Base-by-base conservation (phyloP, 2,797 vertebrate species). In the Pterois miles region DNA sequence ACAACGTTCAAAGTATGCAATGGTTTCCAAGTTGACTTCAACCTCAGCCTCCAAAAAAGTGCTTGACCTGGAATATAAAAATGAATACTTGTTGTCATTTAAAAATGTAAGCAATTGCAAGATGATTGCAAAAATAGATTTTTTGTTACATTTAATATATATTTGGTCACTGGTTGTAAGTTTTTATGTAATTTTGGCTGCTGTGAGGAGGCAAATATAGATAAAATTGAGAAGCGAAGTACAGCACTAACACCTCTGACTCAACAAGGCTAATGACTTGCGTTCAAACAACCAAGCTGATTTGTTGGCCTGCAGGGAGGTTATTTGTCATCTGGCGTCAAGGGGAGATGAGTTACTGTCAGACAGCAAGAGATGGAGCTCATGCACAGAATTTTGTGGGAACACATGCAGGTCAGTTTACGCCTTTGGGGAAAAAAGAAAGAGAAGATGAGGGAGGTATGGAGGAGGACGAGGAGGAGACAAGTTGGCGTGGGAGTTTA, bases 281-380 rank as follows among this genome's bases (percentile, higher is more conserved):
- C 4, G 0, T 38, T 77, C 46, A 65, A 52, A 76, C 40, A 53
- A 22, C 31, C 60, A 1, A 29, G 4, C 5, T 57, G 52, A 38
- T 70, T 66, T 57, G 16, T 27, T 67, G 38, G 67, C 74, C 77
- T 74, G 57, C 54, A 75, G 64, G 68, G 43, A 67, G 66, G 71
- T 59, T 82, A 89, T 89, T 88, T 87, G 89, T 89, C 88, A 88
- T 73, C 12, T 0, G 13, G n/a, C 65, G 64, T 84, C 72, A 71
- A 25, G 8, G 9, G 54, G 58, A 76, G 81, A 86, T 68, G 57
- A 85, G 74, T 66, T 87, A 59, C 74, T 65, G 80, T 83, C 71
- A 8, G 4, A 58, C 77, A 79, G 64, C 50, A 2, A 73, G 74
- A 74, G 48, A 71, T 50, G 54, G 53, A 68, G 60, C 56, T 69